Evolutionary conservation across 2,797 vertebrate species (phyloP).

Genomic region (Ceryle rudis): DNA sequence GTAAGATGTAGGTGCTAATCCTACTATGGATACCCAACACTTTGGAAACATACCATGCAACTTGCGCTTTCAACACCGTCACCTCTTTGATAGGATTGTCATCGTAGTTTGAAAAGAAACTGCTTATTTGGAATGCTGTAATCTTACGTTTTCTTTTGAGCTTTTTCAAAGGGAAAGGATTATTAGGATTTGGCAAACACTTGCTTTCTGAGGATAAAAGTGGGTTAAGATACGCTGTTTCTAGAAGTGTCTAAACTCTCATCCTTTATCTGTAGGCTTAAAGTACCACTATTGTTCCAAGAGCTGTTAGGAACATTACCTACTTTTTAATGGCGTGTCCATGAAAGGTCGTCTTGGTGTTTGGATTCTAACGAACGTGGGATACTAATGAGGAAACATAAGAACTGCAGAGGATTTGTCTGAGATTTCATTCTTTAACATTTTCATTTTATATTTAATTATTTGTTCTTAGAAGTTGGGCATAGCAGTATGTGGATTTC

Average conservation of each 20-base stretch:
- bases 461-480: slow-evolving; percentile 88
- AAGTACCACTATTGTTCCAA: neutral
- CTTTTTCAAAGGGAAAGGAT: neutral
- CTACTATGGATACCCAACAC: neutral
- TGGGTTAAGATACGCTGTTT: neutral
- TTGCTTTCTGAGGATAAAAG: neutral
- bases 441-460: neutral
- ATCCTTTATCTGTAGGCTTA: neutral
- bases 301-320: neutral
- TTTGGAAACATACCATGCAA: neutral
- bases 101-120: neutral
- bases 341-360: neutral
- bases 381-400: neutral
- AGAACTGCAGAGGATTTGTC: neutral
- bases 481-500: slow-evolving; percentile 98
- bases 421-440: neutral
- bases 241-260: neutral
- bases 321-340: neutral
- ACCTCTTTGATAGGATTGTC: neutral
- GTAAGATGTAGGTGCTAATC: neutral
- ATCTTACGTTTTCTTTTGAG: neutral
- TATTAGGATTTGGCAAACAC: neutral
- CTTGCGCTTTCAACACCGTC: neutral
- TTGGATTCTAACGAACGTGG: neutral
- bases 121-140: neutral